Evolutionary conservation across 2,113 vertebrate genomes (phyloP).

Genomic region (Proterorhinus semilunaris): DNA sequence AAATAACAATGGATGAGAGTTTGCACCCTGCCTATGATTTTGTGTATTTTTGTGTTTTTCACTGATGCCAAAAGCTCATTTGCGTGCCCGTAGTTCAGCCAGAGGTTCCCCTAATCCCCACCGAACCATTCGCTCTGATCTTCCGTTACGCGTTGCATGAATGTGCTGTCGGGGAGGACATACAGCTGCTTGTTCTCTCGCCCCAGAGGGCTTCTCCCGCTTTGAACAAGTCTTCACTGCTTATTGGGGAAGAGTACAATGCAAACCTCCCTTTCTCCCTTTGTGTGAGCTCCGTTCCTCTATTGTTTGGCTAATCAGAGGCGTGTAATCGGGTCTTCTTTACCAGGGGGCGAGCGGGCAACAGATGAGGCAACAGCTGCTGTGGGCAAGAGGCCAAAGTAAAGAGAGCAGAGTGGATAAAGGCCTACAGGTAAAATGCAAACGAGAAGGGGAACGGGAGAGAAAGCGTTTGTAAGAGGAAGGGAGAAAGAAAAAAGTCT

Average conservation of each 20-base stretch:
- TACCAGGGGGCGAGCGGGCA: conserved; percentile 17
- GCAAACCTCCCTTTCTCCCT: conserved; percentile 30
- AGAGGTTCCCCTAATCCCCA: conserved; percentile 57
- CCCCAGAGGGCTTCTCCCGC: conserved; percentile 35
- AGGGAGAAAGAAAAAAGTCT: background rate
- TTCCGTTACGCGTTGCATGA: conserved; percentile 53
- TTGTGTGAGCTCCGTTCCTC: conserved; percentile 27
- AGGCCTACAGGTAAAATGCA: conserved; percentile 30
- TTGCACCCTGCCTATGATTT: background rate
- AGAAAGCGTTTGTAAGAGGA: background rate
- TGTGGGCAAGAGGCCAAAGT: conserved; percentile 23
- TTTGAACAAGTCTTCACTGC: conserved; percentile 41
- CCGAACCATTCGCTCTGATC: conserved; percentile 49
- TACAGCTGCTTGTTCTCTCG: conserved; percentile 23
- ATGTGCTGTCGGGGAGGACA: conserved; percentile 52
- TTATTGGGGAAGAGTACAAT: conserved; percentile 39
- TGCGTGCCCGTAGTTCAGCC: conserved; percentile 52
- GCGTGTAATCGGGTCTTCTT: conserved; percentile 37
- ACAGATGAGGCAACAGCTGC: conserved; percentile 44
- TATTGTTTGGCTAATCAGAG: conserved; percentile 51
- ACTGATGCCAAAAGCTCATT: conserved; percentile 36
- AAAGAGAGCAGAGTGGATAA: conserved; percentile 41
- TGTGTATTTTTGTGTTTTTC: background rate
- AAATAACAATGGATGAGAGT: background rate
- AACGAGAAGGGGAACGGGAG: background rate